Evolutionary conservation across 1,140 invertebrate genomes (phyloP).

Genomic region (Paraescarpia echinospica): DNA sequence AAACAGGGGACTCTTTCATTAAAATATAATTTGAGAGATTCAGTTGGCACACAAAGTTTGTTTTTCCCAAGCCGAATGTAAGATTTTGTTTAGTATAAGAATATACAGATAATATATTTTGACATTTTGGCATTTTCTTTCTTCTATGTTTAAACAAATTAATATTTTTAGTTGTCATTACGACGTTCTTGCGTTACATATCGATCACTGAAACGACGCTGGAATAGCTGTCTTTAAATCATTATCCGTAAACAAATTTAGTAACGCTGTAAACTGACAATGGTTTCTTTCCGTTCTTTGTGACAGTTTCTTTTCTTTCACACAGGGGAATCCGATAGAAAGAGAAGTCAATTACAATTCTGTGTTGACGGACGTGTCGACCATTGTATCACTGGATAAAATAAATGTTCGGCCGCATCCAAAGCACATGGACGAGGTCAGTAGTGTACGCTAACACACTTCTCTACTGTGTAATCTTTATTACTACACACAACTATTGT

Average conservation of each 20-base stretch:
- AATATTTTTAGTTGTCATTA: no score
- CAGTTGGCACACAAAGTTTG: not conserved
- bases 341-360: slow-evolving; percentile 12
- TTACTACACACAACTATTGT: not conserved
- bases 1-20: not conserved
- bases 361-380: not conserved
- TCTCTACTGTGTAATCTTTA: not conserved
- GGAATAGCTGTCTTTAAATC: not conserved
- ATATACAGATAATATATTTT: no score
- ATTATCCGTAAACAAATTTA: not conserved
- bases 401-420: slow-evolving; percentile 16
- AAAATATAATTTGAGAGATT: not conserved
- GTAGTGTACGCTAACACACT: not conserved
- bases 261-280: not conserved
- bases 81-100: no score
- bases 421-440: not conserved
- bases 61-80: no score
- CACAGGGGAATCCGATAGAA: slow-evolving; percentile 20
- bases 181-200: not conserved
- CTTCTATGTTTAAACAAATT: no score
- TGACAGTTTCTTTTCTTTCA: not conserved
- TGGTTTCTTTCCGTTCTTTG: not conserved
- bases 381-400: not conserved
- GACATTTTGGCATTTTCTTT: no score
- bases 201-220: not conserved